Percentiles rank a stretch among this genome's conserved stretches.
These are phyloP conservation scores for Limnothrissa miodon DNA, from an alignment of 2,113 vertebrate genomes.

Conservation along the genomic window DNA sequence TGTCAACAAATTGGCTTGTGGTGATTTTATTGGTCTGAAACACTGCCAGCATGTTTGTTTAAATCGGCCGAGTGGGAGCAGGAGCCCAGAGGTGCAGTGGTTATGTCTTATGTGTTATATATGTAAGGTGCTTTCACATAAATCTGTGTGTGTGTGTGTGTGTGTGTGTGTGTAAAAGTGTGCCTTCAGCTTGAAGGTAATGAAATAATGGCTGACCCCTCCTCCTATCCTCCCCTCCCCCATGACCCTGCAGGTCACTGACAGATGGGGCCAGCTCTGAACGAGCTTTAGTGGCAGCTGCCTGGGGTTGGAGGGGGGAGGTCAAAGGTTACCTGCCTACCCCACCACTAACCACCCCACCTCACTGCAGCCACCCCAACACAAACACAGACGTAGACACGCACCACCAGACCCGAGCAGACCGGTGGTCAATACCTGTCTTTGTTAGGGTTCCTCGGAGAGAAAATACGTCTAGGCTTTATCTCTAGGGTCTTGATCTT, in stretches of 20 bases:
- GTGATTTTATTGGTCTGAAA: not conserved
- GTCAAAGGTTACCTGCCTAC: conserved; percentile 59
- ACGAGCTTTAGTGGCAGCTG: conserved; percentile 69
- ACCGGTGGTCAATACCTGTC: conserved; percentile 28
- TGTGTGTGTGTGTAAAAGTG: conserved; percentile 2
- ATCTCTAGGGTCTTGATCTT: not conserved
- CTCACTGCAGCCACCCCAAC: not conserved
- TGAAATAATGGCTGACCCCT: conserved; percentile 33
- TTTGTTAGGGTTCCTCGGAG: conserved; percentile 9
- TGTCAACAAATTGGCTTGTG: not conserved
- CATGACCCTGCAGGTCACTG: conserved; percentile 62
- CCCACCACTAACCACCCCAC: not conserved
- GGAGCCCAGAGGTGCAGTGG: not conserved
- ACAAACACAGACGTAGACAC: conserved; percentile 5
- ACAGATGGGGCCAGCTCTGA: conserved; percentile 73
- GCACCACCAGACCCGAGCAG: conserved; percentile 8
- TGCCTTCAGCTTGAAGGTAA: conserved; percentile 23
- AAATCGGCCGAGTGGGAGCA: not conserved
- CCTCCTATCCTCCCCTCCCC: conserved; percentile 41
- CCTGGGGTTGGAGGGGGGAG: conserved; percentile 50
- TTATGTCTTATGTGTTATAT: not conserved
- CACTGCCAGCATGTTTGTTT: not conserved
- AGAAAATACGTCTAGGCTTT: conserved; percentile 26
- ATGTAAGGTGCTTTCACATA: not conserved
- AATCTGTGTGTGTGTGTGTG: not conserved